Conservation (phyloP, 1,140 invertebrate genomes). For the Schlechtendalia chinensis region DNA sequence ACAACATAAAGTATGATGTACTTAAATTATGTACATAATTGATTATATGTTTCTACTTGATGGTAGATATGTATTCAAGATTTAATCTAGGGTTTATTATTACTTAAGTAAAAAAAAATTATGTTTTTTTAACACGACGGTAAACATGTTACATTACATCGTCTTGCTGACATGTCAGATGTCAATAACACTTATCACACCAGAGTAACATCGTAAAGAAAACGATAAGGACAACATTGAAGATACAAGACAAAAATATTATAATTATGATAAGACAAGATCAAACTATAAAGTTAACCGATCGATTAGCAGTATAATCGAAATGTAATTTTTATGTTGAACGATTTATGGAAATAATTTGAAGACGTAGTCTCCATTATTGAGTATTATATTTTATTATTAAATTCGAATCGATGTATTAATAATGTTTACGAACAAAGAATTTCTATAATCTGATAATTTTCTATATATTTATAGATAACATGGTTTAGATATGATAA, state of each 20-base stretch:
- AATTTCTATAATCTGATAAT: no score
- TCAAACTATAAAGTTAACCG: no score
- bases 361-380: no score
- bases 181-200: background rate
- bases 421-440: no score
- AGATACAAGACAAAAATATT: background rate
- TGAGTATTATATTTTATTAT: no score
- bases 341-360: no score
- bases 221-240: background rate
- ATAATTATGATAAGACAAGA: background rate
- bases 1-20: background rate
- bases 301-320: no score
- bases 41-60: background rate
- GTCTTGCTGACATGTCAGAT: conserved; percentile 25
- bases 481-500: no score
- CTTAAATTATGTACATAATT: background rate
- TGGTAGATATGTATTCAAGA: background rate
- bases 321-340: no score
- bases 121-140: background rate
- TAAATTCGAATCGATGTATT: no score
- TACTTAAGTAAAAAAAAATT: background rate
- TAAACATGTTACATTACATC: background rate
- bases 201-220: background rate
- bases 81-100: background rate
- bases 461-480: no score